A percentile compares a stretch with the other conserved stretches of the same genome.
phyloP scores from a whole-genome alignment of 2,888 invertebrate genomes.

The Elaeidobius kamerunicus region DNA sequence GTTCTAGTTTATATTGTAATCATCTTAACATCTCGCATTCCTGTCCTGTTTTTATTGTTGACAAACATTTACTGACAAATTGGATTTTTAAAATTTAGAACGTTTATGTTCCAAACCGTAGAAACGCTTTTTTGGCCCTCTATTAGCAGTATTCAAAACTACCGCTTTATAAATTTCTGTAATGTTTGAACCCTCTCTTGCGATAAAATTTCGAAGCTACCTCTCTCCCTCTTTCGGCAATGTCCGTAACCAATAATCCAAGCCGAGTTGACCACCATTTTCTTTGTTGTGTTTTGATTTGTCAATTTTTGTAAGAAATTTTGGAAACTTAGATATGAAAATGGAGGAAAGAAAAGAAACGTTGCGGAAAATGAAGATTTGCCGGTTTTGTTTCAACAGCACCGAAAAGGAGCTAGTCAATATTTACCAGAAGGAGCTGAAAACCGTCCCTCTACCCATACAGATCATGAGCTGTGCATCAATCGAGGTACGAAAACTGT shows the following conservation, averaged over 20 bases:
- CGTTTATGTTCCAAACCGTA: no score
- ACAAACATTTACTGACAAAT: no score
- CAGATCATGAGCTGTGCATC: slow-evolving; percentile 76
- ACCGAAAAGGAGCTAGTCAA: slow-evolving; percentile 61
- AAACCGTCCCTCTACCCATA: slow-evolving; percentile 64
- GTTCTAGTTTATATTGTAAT: no score
- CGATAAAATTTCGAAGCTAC: no score
- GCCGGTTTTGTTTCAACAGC: slow-evolving; percentile 67
- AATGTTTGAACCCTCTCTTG: no score
- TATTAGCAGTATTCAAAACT: no score
- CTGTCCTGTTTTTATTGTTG: no score
- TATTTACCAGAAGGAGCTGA: slow-evolving; percentile 62
- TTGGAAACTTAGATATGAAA: slow-evolving; percentile 51
- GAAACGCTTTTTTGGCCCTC: no score
- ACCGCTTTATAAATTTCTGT: no score
- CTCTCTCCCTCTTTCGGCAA: slow-evolving; percentile 16
- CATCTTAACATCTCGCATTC: no score
- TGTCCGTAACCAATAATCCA: background rate
- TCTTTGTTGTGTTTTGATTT: no score
- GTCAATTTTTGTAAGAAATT: background rate
- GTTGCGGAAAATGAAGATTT: slow-evolving; percentile 62
- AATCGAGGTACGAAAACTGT: slow-evolving; percentile 60
- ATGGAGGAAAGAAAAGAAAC: slow-evolving; percentile 38
- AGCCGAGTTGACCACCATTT: background rate
- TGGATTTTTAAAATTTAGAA: no score